Conservation (phyloP, 2,888 invertebrate genomes). For the Campoplex capitator region DNA sequence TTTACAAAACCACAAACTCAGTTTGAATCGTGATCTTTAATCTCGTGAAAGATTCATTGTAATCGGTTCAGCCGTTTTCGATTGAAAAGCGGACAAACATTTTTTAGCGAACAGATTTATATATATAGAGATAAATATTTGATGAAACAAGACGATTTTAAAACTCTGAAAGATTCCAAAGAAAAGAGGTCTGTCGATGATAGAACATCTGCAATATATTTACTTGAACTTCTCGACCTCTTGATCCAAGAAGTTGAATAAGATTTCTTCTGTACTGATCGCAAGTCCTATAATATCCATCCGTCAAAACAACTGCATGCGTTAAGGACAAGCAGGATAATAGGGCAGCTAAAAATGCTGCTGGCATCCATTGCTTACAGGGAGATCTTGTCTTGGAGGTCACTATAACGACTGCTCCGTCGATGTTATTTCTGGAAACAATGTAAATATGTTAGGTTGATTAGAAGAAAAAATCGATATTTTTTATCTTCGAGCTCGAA, state of each 20-base stretch:
- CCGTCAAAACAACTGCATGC: constrained; percentile 89
- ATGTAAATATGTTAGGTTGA: neutral
- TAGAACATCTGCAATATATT: neutral
- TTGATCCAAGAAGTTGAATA: constrained; percentile 85
- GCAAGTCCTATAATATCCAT: constrained; percentile 92
- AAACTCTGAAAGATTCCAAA: no score
- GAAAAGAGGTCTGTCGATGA: no score
- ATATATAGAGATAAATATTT: no score
- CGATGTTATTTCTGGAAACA: constrained; percentile 69
- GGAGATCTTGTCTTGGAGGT: constrained; percentile 75
- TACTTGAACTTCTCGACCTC: constrained; percentile 77
- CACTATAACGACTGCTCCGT: constrained; percentile 75
- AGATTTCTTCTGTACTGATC: constrained; percentile 90
- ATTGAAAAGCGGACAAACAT: no score
- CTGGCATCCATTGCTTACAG: constrained; percentile 87
- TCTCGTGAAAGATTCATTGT: no score
- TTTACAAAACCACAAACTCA: no score
- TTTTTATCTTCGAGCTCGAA: no score
- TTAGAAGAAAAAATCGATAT: no score
- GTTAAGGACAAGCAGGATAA: constrained; percentile 89
- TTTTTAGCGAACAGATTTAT: no score
- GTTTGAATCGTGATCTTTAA: no score
- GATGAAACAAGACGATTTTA: no score
- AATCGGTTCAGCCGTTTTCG: no score
- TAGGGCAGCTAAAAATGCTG: constrained; percentile 87